Evolutionary conservation across 2,888 invertebrate species (phyloP).

Genomic region (Venustoraphidia nigricollis): DNA sequence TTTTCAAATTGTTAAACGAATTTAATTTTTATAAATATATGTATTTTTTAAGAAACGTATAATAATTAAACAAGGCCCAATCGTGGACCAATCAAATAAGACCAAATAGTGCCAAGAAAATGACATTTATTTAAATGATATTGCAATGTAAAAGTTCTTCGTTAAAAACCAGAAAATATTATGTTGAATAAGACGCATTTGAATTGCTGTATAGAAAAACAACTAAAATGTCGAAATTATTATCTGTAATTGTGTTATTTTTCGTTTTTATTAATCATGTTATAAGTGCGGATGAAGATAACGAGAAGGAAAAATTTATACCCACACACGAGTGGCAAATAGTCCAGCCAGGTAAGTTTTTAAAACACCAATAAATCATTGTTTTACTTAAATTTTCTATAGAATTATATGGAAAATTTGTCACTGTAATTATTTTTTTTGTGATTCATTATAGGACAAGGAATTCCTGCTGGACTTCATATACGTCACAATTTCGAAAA

Average conservation of each 20-base stretch:
- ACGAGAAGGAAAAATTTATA: slow-evolving; percentile 30
- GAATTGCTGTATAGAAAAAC: too few species aligned
- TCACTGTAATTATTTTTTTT: slow-evolving; percentile 1
- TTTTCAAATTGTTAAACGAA: too few species aligned
- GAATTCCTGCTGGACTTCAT: slow-evolving; percentile 58
- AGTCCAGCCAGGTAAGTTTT: slow-evolving; percentile 37
- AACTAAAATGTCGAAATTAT: too few species aligned
- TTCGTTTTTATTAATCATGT: not conserved
- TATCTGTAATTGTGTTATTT: not conserved
- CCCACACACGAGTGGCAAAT: slow-evolving; percentile 48
- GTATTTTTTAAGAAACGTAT: too few species aligned
- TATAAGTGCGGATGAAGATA: not conserved
- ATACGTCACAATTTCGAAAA: slow-evolving; percentile 60
- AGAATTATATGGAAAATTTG: slow-evolving; percentile 4
- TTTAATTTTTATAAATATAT: too few species aligned
- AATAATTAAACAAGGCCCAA: too few species aligned
- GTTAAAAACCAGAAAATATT: too few species aligned
- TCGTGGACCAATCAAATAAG: too few species aligned
- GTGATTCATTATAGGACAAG: slow-evolving; percentile 37
- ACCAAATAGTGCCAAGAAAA: too few species aligned
- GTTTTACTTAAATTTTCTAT: slow-evolving; percentile 1
- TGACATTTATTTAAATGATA: too few species aligned
- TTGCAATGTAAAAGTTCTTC: too few species aligned
- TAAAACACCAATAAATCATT: slow-evolving; percentile 3
- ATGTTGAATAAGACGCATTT: too few species aligned